Evolutionary conservation across 2,113 vertebrate genomes (phyloP).

Genomic region (Castor canadensis): DNA sequence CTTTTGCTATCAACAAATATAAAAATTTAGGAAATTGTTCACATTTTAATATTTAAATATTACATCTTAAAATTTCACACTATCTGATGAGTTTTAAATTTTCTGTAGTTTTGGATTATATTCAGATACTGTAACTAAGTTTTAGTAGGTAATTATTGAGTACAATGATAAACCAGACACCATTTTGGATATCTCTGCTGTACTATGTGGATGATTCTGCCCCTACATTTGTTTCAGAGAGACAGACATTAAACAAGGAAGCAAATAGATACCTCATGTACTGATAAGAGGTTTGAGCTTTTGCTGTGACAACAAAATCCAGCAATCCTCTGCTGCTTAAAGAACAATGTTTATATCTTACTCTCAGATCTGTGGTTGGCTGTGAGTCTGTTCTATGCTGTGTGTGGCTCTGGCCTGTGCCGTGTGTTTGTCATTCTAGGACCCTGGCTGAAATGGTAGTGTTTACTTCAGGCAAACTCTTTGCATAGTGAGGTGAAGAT

Average conservation of each 20-base stretch:
- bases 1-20: neutral
- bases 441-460: neutral
- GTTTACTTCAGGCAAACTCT: neutral
- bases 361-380: neutral
- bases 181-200: neutral
- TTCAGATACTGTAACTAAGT: neutral
- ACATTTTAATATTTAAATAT: constrained; percentile 21
- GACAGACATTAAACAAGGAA: neutral
- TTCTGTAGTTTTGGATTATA: neutral
- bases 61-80: neutral
- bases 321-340: neutral
- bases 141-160: neutral
- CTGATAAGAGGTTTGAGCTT: neutral
- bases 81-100: constrained; percentile 24
- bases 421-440: neutral
- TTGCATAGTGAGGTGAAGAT: neutral
- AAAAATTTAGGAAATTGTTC: neutral
- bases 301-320: neutral
- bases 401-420: neutral
- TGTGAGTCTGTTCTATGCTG: neutral
- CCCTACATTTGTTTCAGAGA: neutral
- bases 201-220: neutral
- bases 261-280: neutral
- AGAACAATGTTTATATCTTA: neutral
- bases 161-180: neutral